Evolutionary conservation across 2,888 invertebrate species (phyloP), one percentile per base, ranked within the genome.

Genomic region (Metallyticus violacea): DNA sequence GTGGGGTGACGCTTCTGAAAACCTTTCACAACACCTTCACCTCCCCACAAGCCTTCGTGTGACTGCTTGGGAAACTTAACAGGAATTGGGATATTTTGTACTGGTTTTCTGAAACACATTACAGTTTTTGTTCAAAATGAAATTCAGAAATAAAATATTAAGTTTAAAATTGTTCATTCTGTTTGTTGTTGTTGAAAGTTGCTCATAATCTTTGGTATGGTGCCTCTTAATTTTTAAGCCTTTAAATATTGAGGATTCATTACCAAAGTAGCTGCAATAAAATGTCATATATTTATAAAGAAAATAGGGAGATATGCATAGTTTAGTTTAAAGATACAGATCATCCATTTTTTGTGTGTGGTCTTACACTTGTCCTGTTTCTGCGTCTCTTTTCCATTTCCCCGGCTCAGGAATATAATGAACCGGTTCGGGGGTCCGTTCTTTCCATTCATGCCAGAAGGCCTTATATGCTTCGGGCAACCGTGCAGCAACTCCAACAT

Each of bases 41-140:
- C 99, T 88, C 99, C 99, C 99, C 99, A 99, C 88, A 99, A 93
- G 62, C 99, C 99, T 80, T 95, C 90, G 91, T 99, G 93, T 86
- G 96, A 93, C 92, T 99, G 97, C 77, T 94, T 93, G 0, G 99
- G 97, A 91, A 94, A 96, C 88, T 94, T 94, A 1, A 98, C 90
- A 1, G 96, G 97, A 40, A 99, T 91, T 40, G 96, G 94, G 79
- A 95, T 90, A 92, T 97, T 96, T 91, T 97, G 96, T 83, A 97
- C 92, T 0, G 95, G 95, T 87, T 92, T 91, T 15, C 95, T 95
- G 89, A 89, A 89, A 15, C 40, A 62, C 6, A 15, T 82, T n/a
- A n/a, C n/a, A n/a, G n/a, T n/a, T n/a, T n/a, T n/a, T n/a, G n/a
- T n/a, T n/a, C n/a, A n/a, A n/a, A n/a, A n/a, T n/a, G n/a, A n/a